phyloP scores from a whole-genome alignment of 2,888 invertebrate genomes.

The Frankliniella intonsa region DNA sequence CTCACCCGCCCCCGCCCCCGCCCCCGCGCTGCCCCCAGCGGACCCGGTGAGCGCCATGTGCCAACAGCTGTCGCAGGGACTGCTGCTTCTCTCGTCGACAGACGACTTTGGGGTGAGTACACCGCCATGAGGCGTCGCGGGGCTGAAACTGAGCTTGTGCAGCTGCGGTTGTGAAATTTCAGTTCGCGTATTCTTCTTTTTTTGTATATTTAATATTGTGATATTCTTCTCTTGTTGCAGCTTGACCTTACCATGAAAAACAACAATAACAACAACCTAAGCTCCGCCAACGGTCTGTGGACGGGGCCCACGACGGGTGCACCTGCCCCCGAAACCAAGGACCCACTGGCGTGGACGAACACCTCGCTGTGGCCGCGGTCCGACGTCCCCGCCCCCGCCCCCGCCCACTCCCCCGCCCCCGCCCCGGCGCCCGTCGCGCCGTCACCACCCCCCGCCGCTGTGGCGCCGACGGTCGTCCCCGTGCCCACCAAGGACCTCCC shows the following conservation, averaged over 20 bases:
- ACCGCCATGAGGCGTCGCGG: constrained; percentile 36
- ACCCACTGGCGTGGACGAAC: constrained; percentile 31
- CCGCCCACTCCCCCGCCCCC: constrained; percentile 41
- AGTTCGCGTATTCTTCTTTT: too few species aligned
- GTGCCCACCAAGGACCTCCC: constrained; percentile 54
- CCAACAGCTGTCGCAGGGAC: constrained; percentile 70
- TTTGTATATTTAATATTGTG: too few species aligned
- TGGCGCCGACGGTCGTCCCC: constrained; percentile 46
- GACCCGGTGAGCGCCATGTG: constrained; percentile 65
- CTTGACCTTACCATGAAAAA: constrained; percentile 3
- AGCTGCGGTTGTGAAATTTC: too few species aligned
- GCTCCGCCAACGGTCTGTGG: constrained; percentile 28
- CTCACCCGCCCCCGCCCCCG: constrained; percentile 35
- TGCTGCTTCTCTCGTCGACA: constrained; percentile 66
- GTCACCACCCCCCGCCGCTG: constrained; percentile 36
- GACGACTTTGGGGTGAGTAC: constrained; percentile 42
- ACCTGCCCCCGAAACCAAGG: constrained; percentile 28
- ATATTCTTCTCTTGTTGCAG: constrained; percentile 6
- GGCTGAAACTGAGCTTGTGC: constrained; percentile 31
- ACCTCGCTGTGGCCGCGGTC: constrained; percentile 45
- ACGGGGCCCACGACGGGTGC: constrained; percentile 29
- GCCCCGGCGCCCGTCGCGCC: constrained; percentile 34
- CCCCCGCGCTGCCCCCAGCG: constrained; percentile 36
- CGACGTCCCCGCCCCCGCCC: constrained; percentile 39
- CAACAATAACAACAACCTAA: constrained; percentile 30